phyloP scores from a whole-genome alignment of 2,113 vertebrate genomes.

The Turdus rufiventris region DNA sequence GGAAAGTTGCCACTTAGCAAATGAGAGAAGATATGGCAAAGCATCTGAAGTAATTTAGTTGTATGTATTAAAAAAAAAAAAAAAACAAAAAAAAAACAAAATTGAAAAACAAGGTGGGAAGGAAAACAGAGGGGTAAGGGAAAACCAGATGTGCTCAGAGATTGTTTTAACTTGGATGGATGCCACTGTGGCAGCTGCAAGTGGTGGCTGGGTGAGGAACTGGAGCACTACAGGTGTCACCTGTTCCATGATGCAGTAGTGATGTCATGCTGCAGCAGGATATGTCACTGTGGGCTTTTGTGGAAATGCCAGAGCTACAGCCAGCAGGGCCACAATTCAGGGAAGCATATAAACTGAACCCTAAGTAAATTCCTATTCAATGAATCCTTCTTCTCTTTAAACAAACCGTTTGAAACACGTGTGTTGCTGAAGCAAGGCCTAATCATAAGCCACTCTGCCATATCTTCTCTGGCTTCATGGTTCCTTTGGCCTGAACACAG shows the following conservation, averaged over 20 bases:
- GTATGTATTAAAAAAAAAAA: background rate
- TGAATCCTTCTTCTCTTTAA: background rate
- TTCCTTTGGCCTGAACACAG: slow-evolving; percentile 5
- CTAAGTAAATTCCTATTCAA: background rate
- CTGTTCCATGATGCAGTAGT: background rate
- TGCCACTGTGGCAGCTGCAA: background rate
- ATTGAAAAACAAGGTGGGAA: background rate
- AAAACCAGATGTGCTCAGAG: background rate
- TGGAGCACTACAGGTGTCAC: background rate
- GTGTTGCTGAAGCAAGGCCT: slow-evolving; percentile 18
- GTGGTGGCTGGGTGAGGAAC: background rate
- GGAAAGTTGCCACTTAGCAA: background rate
- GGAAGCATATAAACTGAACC: background rate
- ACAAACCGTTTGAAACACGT: background rate
- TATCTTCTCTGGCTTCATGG: slow-evolving; percentile 36
- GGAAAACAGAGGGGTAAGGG: background rate
- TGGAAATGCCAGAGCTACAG: background rate
- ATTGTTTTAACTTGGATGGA: background rate
- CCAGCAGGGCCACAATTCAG: background rate
- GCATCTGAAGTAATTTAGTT: background rate
- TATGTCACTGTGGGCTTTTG: background rate
- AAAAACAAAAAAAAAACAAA: background rate
- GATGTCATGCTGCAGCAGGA: background rate
- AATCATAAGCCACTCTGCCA: slow-evolving; percentile 3
- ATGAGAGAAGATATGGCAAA: background rate